phyloP scores from a whole-genome alignment of 2,113 vertebrate genomes.

The Tragelaphus imberbis region DNA sequence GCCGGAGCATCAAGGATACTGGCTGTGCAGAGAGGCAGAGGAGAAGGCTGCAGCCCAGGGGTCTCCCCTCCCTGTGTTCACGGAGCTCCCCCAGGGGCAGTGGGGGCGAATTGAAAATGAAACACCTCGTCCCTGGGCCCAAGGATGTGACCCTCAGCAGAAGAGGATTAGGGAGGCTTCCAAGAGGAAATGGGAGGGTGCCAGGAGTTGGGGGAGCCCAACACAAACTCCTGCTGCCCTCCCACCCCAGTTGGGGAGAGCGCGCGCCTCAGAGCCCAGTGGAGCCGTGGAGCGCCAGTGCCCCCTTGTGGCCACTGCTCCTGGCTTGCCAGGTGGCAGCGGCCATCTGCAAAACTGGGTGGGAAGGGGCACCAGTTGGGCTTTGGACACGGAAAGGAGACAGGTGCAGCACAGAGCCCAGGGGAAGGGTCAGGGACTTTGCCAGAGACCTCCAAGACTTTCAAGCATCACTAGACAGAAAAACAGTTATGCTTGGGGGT shows the following conservation, averaged over 20 bases:
- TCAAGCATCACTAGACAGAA: not conserved
- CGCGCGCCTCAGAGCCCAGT: accelerated
- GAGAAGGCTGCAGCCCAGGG: conserved; percentile 1
- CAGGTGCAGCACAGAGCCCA: not conserved
- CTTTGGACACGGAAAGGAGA: not conserved
- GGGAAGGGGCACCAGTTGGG: not conserved
- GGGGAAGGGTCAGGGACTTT: not conserved
- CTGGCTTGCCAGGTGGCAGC: not conserved
- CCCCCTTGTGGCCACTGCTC: conserved; percentile 41
- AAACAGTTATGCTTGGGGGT: not conserved
- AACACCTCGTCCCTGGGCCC: conserved; percentile 64
- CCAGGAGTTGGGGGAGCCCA: not conserved
- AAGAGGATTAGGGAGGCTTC: conserved; percentile 70
- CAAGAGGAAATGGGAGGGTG: conserved; percentile 65
- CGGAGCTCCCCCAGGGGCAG: not conserved
- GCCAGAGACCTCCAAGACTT: not conserved
- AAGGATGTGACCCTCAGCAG: conserved; percentile 62
- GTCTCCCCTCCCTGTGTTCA: not conserved
- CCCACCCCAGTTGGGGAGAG: not conserved
- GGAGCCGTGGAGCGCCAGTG: conserved; percentile 22
- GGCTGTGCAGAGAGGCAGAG: not conserved
- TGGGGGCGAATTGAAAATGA: conserved; percentile 68
- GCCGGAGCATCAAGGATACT: not conserved
- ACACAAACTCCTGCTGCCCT: conserved; percentile 7
- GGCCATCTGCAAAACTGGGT: not conserved